Percentiles rank a stretch among this genome's conserved stretches.
phyloP scores from a whole-genome alignment of 2,113 vertebrate species.

The Hiodon tergisus region DNA sequence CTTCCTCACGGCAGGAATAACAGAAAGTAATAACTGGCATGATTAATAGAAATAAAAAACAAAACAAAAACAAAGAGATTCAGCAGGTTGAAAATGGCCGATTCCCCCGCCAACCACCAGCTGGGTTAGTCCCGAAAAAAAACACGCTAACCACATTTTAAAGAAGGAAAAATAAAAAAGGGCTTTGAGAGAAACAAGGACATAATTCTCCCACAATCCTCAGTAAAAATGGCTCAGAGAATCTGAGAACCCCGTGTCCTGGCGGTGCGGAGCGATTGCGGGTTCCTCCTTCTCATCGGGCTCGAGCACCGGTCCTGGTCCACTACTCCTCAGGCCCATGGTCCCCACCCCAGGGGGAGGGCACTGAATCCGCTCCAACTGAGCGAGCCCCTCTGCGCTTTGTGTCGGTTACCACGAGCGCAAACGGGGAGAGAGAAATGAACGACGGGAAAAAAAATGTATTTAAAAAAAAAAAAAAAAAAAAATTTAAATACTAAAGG shows the following conservation, averaged over 20 bases:
- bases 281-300: not conserved
- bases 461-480: conserved; percentile 37
- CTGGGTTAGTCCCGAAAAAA: conserved; percentile 10
- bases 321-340: conserved; percentile 22
- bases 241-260: conserved; percentile 38
- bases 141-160: conserved; percentile 11
- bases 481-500: not conserved
- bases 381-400: conserved; percentile 29
- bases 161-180: not conserved
- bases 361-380: too few species aligned
- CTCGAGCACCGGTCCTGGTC: not conserved
- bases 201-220: conserved; percentile 42
- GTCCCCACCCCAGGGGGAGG: conserved; percentile 21
- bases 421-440: conserved; percentile 35
- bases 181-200: conserved; percentile 28
- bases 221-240: conserved; percentile 45
- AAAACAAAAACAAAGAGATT: conserved; percentile 22
- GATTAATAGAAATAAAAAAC: conserved; percentile 31
- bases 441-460: conserved; percentile 31
- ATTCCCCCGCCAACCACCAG: not conserved
- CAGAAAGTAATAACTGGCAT: conserved; percentile 17
- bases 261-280: conserved; percentile 42
- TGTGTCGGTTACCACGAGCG: conserved; percentile 39
- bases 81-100: conserved; percentile 9
- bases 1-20: conserved; percentile 43